Conservation (phyloP, 2,113 vertebrate genomes). For the Actenoides lindsayi region DNA sequence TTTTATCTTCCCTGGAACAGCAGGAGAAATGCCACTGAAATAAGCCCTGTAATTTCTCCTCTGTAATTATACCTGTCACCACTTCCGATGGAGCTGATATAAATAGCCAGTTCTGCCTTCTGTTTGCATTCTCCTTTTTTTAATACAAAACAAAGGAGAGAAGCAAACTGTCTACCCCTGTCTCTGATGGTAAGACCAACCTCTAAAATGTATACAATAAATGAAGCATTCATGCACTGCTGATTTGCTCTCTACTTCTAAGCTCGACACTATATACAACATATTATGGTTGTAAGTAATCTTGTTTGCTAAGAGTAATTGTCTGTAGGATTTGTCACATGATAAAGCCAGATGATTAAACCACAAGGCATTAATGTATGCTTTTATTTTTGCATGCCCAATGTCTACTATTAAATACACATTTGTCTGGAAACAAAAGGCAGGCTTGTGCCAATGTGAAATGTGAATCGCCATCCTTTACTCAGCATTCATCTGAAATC, state of each 20-base stretch:
- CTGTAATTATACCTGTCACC: constrained; percentile 83
- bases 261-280: neutral
- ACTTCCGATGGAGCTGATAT: constrained; percentile 77
- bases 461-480: neutral
- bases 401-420: neutral
- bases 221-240: neutral
- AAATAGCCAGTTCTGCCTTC: constrained; percentile 77
- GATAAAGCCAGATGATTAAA: neutral
- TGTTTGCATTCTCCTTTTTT: constrained; percentile 35
- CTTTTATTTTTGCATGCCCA: neutral
- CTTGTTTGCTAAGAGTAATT: neutral
- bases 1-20: constrained; percentile 77
- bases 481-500: neutral
- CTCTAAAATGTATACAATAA: neutral
- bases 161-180: neutral
- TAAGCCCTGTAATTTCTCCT: constrained; percentile 80
- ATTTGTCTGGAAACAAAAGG: constrained; percentile 11
- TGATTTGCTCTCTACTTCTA: neutral
- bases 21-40: constrained; percentile 76
- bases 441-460: neutral
- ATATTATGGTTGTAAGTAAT: neutral
- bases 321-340: neutral
- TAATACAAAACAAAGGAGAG: constrained; percentile 38
- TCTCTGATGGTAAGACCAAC: neutral
- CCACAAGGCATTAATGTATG: neutral